These are phyloP conservation scores for Exephanes ischioxanthus DNA, from an alignment of 2,888 invertebrate genomes.

Conservation along the genomic window DNA sequence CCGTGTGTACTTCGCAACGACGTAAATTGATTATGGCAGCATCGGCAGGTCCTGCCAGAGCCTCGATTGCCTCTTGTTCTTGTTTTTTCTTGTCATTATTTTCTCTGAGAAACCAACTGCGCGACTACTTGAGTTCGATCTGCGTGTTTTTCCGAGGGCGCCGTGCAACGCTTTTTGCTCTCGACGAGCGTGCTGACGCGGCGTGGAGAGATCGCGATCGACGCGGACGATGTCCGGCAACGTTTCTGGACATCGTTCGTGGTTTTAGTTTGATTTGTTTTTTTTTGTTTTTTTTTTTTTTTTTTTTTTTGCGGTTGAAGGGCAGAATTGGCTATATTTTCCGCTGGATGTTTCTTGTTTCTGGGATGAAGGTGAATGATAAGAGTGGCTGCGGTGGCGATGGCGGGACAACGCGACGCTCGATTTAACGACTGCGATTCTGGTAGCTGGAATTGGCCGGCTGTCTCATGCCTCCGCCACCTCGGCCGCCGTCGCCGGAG, in stretches of 20 bases:
- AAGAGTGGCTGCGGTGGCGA: conserved; percentile 49
- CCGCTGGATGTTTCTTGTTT: conserved; percentile 38
- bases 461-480: conserved; percentile 81
- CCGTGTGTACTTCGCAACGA: conserved; percentile 32
- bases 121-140: conserved; percentile 55
- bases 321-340: conserved; percentile 40
- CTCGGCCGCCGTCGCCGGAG: conserved; percentile 79
- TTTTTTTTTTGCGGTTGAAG: conserved; percentile 8
- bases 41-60: conserved; percentile 28
- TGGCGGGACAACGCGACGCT: conserved; percentile 63
- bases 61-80: conserved; percentile 33
- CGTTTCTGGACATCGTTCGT: conserved; percentile 28
- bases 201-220: background rate
- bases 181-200: conserved; percentile 1
- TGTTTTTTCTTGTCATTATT: conserved; percentile 22
- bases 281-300: background rate
- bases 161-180: conserved; percentile 47
- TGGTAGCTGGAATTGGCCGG: conserved; percentile 81
- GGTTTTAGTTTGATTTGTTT: background rate
- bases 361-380: conserved; percentile 48
- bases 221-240: conserved; percentile 11
- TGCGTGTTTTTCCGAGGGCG: conserved; percentile 14
- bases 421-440: conserved; percentile 81
- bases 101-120: conserved; percentile 13
- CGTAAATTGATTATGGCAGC: conserved; percentile 58